Evolutionary conservation across 1,140 invertebrate species (phyloP).

Genomic region (Drosophila kanapiae): DNA sequence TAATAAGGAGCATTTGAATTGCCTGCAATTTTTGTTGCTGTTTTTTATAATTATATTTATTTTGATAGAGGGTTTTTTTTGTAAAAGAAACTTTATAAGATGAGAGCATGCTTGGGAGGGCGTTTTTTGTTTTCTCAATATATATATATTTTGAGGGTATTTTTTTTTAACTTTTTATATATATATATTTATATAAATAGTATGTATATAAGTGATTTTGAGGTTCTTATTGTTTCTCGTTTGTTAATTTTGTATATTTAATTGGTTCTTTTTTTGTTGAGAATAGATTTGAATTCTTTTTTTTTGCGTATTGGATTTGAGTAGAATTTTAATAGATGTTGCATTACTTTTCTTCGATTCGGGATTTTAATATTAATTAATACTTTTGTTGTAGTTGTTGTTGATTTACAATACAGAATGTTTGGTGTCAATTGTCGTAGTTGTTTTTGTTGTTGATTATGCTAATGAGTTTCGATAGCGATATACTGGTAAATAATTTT

Average conservation of each 20-base stretch:
- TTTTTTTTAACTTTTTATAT: conserved; percentile 36
- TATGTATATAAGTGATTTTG: conserved; percentile 48
- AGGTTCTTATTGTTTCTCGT: conserved; percentile 29
- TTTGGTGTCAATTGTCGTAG: conserved; percentile 54
- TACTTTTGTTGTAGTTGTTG: conserved; percentile 54
- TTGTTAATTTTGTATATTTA: conserved; percentile 29
- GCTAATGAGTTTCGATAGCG: conserved; percentile 72
- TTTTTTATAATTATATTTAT: conserved; percentile 38
- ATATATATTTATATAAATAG: conserved; percentile 43
- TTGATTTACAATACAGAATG: conserved; percentile 59
- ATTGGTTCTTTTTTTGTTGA: background rate
- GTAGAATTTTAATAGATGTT: conserved; percentile 42
- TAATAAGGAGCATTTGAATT: conserved; percentile 47
- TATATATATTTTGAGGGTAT: conserved; percentile 49
- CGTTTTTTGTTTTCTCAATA: conserved; percentile 61
- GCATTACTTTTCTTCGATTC: conserved; percentile 47
- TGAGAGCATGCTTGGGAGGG: conserved; percentile 85
- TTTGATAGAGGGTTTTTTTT: conserved; percentile 45
- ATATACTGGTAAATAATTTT: conserved; percentile 57
- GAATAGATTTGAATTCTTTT: conserved; percentile 18
- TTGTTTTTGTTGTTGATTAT: conserved; percentile 42
- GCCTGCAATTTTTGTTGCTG: conserved; percentile 47
- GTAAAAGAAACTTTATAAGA: conserved; percentile 75
- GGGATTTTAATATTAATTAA: conserved; percentile 47
- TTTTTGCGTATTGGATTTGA: conserved; percentile 34